These are phyloP conservation scores for Etia nguti DNA, from an alignment of 2,113 vertebrate species.

Conservation along the genomic window DNA sequence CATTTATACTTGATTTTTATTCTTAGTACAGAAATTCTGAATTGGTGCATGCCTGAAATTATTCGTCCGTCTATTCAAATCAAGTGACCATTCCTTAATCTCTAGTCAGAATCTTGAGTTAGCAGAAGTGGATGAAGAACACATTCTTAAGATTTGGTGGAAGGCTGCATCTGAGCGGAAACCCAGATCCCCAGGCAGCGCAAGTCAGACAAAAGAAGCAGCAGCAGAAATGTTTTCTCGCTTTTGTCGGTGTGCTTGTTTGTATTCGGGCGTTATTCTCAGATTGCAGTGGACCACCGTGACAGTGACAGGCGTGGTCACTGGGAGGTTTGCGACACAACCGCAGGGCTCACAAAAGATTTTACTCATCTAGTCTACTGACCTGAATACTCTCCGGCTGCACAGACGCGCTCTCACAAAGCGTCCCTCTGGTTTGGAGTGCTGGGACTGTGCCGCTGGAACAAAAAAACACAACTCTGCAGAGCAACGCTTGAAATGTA, in stretches of 20 bases:
- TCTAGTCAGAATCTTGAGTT: accelerated
- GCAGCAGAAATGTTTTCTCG: neutral
- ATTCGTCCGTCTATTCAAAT: neutral
- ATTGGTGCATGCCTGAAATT: neutral
- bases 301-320: neutral
- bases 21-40: neutral
- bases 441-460: neutral
- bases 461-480: neutral
- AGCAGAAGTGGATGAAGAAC: neutral
- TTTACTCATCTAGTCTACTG: conserved; percentile 26
- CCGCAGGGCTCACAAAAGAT: conserved; percentile 20
- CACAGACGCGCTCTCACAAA: neutral
- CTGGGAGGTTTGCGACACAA: neutral
- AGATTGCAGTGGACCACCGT: neutral
- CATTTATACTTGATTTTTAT: neutral
- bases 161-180: neutral
- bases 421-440: accelerated
- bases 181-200: neutral
- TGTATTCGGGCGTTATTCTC: neutral
- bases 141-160: accelerated
- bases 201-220: neutral
- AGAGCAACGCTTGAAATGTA: neutral
- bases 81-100: neutral
- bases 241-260: neutral
- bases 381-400: conserved; percentile 41